Conservation (phyloP, 2,113 vertebrate genomes). For the Notarius quadriscutis region DNA sequence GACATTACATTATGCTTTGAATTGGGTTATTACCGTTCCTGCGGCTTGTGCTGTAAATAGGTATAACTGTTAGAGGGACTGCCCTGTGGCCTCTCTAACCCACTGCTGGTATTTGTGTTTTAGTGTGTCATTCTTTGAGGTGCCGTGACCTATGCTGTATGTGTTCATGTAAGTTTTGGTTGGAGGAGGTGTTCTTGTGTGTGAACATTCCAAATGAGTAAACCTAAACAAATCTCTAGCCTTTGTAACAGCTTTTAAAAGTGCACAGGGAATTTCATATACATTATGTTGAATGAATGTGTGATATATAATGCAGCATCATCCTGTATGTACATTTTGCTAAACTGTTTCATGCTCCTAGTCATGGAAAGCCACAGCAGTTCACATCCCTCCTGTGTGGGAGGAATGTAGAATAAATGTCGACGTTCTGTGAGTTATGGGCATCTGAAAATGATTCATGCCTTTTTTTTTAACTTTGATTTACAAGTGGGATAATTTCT, state of each 20-base stretch:
- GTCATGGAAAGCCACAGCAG: not conserved
- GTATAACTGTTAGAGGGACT: conserved; percentile 19
- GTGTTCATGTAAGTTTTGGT: not conserved
- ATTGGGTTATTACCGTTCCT: conserved; percentile 39
- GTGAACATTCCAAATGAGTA: conserved; percentile 37
- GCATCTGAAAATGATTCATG: not conserved
- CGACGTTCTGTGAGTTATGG: not conserved
- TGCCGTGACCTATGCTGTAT: conserved; percentile 25
- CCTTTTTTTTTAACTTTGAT: not conserved
- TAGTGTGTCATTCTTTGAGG: conserved; percentile 24
- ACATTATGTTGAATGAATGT: not conserved
- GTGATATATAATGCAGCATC: not conserved
- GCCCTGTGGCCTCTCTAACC: conserved; percentile 25
- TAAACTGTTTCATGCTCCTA: not conserved
- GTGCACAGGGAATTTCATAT: not conserved
- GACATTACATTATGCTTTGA: conserved; percentile 18
- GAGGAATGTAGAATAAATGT: not conserved
- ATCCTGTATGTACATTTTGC: not conserved
- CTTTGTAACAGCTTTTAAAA: not conserved
- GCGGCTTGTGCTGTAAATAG: conserved; percentile 24
- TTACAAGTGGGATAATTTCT: not conserved
- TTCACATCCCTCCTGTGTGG: not conserved
- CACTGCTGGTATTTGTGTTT: conserved; percentile 27
- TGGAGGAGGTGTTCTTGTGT: not conserved
- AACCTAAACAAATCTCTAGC: conserved; percentile 26